Base-by-base conservation (phyloP, 1,140 invertebrate genomes). In the Brachionus asplanchnoidis region DNA sequence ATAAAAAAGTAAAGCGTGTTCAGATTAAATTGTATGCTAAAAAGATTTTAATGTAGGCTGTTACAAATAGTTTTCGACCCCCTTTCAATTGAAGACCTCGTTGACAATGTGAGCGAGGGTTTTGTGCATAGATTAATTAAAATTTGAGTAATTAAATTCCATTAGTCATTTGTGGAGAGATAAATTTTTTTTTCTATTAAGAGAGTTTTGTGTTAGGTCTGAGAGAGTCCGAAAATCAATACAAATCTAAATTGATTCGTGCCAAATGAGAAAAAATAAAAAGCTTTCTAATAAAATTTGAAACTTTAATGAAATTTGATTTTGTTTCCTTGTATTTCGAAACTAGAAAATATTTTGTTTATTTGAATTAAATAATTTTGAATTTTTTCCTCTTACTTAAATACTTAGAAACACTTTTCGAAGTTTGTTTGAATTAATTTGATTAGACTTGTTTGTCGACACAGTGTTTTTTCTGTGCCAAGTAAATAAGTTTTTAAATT, bases 291-390 rank as follows among this genome's bases (percentile, higher is more conserved):
- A 60, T 60, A 20, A 60, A 60, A 60, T 60, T 60, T 20, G 53
- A 60, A 60, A 60, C 53, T 60, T 60, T 8, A 60, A 60, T 60
- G 53, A 60, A 60, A 60, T 60, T 60, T 60, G 53, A 60, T 17
- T 60, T 20, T 20, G 20, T 60, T 60, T 60, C 53, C 53, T 60
- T 20, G n/a, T 60, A 60, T 60, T 60, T 60, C 53, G 11, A 46
- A 60, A 23, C n/a, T 60, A 17, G 20, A 20, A 60, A 60, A 60
- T 60, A 60, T 60, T 60, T 26, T 60, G 53, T 60, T 60, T 60
- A 60, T 60, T 60, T 9, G 53, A 60, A 60, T 60, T 60, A 60
- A 60, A 70, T 36, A 70, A 70, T 70, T 70, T 70, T 70, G 3
- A 65, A 23, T 20, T 60, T 60, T 60, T 60, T 60, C 20, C 8